phyloP scores from a whole-genome alignment of 30 jellyfish, hydroid and myxozoan genomes.

The Aurelia aurita complex sp. Pacific region DNA sequence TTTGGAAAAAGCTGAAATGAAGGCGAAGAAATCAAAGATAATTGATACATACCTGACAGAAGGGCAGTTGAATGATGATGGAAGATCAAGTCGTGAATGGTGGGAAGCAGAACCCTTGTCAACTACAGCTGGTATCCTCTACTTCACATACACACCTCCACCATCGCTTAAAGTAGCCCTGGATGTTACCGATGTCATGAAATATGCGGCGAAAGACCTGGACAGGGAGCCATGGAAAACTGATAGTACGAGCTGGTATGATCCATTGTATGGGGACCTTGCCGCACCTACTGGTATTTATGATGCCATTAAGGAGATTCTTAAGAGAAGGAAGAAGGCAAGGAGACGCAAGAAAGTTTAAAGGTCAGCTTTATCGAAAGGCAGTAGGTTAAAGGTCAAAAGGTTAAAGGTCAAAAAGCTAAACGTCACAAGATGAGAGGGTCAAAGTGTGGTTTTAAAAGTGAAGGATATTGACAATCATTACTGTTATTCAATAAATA shows the following conservation, averaged over 20 bases:
- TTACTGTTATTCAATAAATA: no score
- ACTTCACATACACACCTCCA: conserved; percentile 89
- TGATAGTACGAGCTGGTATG: conserved; percentile 87
- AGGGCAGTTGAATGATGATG: conserved; percentile 42
- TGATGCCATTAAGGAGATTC: conserved; percentile 83
- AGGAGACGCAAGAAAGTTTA: conserved; percentile 13
- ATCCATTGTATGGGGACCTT: conserved; percentile 95
- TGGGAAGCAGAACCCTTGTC: conserved; percentile 79
- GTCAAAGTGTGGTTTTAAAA: no score
- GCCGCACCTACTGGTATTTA: conserved; percentile 93
- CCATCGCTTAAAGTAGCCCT: conserved; percentile 74
- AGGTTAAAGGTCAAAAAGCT: no score
- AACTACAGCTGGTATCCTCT: conserved; percentile 66
- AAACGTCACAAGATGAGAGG: no score
- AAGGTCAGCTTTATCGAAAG: no score
- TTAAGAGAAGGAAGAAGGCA: conserved; percentile 65
- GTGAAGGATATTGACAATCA: no score
- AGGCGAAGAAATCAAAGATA: conserved; percentile 32
- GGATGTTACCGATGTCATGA: conserved; percentile 56
- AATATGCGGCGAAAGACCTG: conserved; percentile 51
- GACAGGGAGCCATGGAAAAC: conserved; percentile 94
- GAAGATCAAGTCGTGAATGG: conserved; percentile 81
- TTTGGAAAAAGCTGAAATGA: conserved; percentile 45
- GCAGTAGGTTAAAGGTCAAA: no score
- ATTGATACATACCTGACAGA: conserved; percentile 48